Conservation (phyloP, 2,888 invertebrate genomes). For the Dolomedes plantarius region DNA sequence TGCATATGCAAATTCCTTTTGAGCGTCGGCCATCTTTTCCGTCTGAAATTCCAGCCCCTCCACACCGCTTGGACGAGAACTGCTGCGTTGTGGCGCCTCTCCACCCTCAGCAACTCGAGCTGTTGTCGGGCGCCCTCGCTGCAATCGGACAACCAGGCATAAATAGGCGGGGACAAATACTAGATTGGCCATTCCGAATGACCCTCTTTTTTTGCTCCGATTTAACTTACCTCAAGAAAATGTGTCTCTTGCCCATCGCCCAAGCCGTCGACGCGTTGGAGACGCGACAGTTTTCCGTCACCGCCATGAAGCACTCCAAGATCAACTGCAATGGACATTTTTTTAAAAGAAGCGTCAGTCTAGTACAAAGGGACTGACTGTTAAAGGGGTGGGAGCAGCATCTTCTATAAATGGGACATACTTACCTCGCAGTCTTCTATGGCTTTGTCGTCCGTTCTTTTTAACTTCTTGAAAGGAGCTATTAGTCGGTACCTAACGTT, state of each 20-base stretch:
- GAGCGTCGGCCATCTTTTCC: slow-evolving; percentile 82
- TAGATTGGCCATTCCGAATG: no score
- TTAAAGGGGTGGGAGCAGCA: no score
- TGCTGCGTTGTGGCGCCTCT: slow-evolving; percentile 87
- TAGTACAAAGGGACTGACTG: no score
- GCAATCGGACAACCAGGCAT: no score
- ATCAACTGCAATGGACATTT: slow-evolving; percentile 82
- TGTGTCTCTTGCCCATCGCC: slow-evolving; percentile 94
- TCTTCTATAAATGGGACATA: no score
- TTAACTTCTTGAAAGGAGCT: slow-evolving; percentile 83
- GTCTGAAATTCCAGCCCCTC: slow-evolving; percentile 85
- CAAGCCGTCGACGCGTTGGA: slow-evolving; percentile 84
- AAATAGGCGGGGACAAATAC: no score
- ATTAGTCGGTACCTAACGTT: slow-evolving; percentile 89
- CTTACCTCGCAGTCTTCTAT: slow-evolving; percentile 81
- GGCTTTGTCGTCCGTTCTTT: slow-evolving; percentile 78
- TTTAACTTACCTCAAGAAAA: slow-evolving; percentile 88
- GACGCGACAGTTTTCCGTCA: slow-evolving; percentile 75
- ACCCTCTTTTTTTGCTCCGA: no score
- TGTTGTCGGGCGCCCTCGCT: slow-evolving; percentile 95
- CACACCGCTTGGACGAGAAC: slow-evolving; percentile 89
- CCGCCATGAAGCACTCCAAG: slow-evolving; percentile 82
- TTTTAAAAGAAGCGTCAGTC: no score
- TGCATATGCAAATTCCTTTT: slow-evolving; percentile 77
- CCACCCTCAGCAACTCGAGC: slow-evolving; percentile 87